A percentile compares a stretch with the other conserved stretches of the same genome.
These are phyloP conservation scores for Odocoileus virginianus DNA, from an alignment of 2,113 vertebrate genomes.

Conservation along the genomic window DNA sequence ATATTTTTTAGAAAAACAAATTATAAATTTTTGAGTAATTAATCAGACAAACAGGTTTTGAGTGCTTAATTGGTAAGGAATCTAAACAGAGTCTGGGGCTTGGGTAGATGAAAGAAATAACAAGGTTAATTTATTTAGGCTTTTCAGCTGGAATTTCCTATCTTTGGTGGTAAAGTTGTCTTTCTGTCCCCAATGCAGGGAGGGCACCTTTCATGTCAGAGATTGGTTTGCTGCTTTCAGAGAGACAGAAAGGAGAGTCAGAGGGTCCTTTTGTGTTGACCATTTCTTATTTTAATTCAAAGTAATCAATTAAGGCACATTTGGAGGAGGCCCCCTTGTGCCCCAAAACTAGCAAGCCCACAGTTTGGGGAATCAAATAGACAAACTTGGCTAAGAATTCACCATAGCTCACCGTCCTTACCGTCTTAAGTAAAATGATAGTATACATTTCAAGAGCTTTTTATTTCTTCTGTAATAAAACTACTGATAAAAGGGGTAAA, in stretches of 20 bases:
- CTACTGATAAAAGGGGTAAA: neutral
- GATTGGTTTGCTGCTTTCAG: neutral
- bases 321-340: neutral
- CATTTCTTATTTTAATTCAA: neutral
- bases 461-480: constrained; percentile 29
- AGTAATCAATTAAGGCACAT: neutral
- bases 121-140: neutral
- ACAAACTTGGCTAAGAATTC: neutral
- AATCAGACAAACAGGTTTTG: neutral
- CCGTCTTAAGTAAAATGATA: neutral
- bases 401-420: neutral
- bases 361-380: constrained; percentile 43
- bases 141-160: neutral
- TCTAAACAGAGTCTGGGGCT: neutral
- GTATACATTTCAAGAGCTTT: neutral
- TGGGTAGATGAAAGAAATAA: neutral
- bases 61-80: neutral
- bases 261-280: neutral
- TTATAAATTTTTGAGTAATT: neutral
- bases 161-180: neutral
- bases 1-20: neutral
- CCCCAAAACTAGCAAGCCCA: neutral
- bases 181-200: neutral
- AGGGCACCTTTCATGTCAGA: neutral
- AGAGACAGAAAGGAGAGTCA: neutral